Conservation (phyloP, 2,797 vertebrate species). For the Streptopelia turtur region DNA sequence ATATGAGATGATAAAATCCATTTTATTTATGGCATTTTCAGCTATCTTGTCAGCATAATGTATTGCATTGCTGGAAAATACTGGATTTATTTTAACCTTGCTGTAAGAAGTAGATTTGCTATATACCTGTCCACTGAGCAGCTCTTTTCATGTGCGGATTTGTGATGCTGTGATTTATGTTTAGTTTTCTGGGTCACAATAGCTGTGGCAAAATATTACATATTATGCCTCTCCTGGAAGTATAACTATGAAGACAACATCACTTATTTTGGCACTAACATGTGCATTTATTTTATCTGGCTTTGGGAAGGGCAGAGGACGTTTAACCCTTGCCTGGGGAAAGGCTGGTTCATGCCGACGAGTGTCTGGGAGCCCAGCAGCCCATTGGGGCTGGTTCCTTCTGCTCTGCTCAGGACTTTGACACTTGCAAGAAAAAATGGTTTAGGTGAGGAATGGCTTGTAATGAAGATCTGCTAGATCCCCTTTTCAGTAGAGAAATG, state of each 20-base stretch:
- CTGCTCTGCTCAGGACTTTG: neutral
- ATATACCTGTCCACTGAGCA: neutral
- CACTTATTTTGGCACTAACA: neutral
- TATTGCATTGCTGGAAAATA: neutral
- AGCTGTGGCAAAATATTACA: neutral
- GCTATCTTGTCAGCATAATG: neutral
- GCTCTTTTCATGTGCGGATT: neutral
- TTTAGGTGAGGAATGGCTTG: neutral
- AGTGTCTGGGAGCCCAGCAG: fast-evolving
- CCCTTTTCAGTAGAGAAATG: fast-evolving
- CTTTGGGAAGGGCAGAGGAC: neutral
- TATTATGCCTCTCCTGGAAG: neutral
- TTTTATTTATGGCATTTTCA: neutral
- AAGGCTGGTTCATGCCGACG: too few relatives aligned
- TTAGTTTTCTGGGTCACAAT: neutral
- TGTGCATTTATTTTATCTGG: fast-evolving
- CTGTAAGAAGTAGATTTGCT: neutral
- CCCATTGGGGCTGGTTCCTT: fast-evolving
- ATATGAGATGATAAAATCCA: neutral
- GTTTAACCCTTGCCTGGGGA: too few relatives aligned
- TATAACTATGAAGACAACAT: neutral
- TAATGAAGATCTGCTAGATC: fast-evolving
- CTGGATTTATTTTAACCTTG: neutral
- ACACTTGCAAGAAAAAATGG: fast-evolving
- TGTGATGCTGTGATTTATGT: neutral